Base-by-base conservation (phyloP, 2,888 invertebrate species). In the Orthonychiurus folsomi region DNA sequence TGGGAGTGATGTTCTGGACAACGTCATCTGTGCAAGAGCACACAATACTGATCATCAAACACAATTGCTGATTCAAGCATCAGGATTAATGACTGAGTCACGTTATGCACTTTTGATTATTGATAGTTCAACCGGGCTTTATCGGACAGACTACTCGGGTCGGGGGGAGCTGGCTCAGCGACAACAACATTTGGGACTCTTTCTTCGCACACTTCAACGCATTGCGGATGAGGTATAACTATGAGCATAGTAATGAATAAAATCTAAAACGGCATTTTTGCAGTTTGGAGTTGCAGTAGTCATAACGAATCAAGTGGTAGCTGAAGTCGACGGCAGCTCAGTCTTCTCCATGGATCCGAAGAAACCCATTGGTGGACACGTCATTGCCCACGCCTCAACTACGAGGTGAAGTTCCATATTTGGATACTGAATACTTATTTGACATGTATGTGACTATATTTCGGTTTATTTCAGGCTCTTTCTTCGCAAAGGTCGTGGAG, bases 291-390 rank as follows among this genome's bases (percentile, higher is more conserved):
- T 99, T 2, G 99, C 96, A 18, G 95, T 99, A 3, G 87, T 99
- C 15, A 94, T 99, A 67, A 96, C 96, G 0, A 99, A 99, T 79
- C 99, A 99, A 80, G 97, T 99, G 3, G 96, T 97, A 0, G 97
- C 99, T 0, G 91, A 95, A 80, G 97, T 99, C 1, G 99, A 99
- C 77, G 66, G 66, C 3, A 90, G 91, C 1, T 87, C 92, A n/a
- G 91, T 96, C 83, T 96, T 92, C 79, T 85, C 88, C 57, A 89
- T 94, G 0, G 99, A 99, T 78, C 93, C 95, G 0, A 99, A 97
- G 78, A 99, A 99, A n/a, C 99, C 99, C 0, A 93, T 99, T 68
- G 99, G 99, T 1, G 99, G 99, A 0, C 89, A 99, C 75, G 96
- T 99, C 15, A 88, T 99, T 75, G 99, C 97, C 0, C 99, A 99